phyloP scores from a whole-genome alignment of 2,888 invertebrate genomes.

The Drosophila algonquin region DNA sequence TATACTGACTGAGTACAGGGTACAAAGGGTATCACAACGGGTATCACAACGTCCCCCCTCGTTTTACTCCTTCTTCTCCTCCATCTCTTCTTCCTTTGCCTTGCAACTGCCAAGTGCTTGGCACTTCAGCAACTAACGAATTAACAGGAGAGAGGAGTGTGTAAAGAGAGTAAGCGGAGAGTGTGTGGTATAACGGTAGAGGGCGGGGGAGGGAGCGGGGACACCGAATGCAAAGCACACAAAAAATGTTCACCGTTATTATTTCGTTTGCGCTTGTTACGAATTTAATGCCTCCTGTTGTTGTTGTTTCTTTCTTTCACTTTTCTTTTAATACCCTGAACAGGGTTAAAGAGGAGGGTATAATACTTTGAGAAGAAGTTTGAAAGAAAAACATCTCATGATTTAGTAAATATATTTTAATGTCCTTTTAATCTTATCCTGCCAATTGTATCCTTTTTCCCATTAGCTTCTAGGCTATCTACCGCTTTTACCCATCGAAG shows the following conservation, averaged over 20 bases:
- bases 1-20: no score
- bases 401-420: no score
- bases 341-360: not conserved
- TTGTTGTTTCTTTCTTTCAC: conserved; percentile 5
- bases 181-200: not conserved
- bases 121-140: conserved; percentile 62
- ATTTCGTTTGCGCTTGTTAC: conserved; percentile 30
- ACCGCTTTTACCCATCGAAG: not conserved
- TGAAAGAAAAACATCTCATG: not conserved
- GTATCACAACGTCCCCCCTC: no score
- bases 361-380: no score
- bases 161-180: not conserved
- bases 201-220: no score
- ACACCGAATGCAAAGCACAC: conserved; percentile 45
- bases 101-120: conserved; percentile 69
- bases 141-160: conserved; percentile 42
- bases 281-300: conserved; percentile 12
- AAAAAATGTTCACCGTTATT: conserved; percentile 46
- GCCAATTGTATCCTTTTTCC: no score
- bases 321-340: not conserved
- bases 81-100: conserved; percentile 7
- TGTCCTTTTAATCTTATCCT: not conserved
- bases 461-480: not conserved
- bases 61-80: no score
- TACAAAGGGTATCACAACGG: no score